Percentiles rank a stretch among this genome's conserved stretches.
phyloP scores from a whole-genome alignment of 2,888 invertebrate species.

The Brachyptera risi region DNA sequence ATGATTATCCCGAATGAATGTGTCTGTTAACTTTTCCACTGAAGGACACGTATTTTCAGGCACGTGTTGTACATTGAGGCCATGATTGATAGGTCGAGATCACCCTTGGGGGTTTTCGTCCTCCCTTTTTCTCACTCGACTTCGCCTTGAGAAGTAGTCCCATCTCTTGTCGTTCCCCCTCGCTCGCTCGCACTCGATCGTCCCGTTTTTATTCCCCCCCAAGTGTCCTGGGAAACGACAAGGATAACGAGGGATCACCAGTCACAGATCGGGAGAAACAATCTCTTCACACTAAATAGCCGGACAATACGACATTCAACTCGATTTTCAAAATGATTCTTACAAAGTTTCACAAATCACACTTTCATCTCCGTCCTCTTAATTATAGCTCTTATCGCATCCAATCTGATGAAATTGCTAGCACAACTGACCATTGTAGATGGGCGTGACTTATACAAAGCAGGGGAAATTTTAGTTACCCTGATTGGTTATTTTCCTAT shows the following conservation, averaged over 20 bases:
- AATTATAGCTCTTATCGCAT: too few species aligned
- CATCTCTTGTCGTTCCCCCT: not conserved
- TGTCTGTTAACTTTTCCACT: not conserved
- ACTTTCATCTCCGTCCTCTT: too few species aligned
- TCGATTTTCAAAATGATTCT: too few species aligned
- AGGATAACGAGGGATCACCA: conserved; percentile 11
- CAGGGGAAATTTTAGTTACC: too few species aligned
- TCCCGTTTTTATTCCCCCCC: not conserved
- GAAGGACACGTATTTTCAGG: conserved; percentile 1
- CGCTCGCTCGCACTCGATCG: not conserved
- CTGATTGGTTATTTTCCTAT: too few species aligned
- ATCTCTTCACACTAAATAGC: not conserved
- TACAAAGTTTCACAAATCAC: too few species aligned
- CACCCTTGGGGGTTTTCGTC: conserved; percentile 20
- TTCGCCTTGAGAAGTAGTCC: not conserved
- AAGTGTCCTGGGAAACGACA: not conserved
- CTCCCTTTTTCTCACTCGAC: not conserved
- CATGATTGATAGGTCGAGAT: conserved; percentile 17
- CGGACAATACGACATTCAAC: not conserved
- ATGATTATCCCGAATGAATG: too few species aligned
- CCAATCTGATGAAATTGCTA: too few species aligned
- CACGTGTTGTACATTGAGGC: conserved; percentile 11
- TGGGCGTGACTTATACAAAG: too few species aligned
- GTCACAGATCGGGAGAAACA: not conserved
- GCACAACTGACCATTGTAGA: too few species aligned